Base-by-base conservation (phyloP, 2,888 invertebrate genomes). In the Platycheirus albimanus region DNA sequence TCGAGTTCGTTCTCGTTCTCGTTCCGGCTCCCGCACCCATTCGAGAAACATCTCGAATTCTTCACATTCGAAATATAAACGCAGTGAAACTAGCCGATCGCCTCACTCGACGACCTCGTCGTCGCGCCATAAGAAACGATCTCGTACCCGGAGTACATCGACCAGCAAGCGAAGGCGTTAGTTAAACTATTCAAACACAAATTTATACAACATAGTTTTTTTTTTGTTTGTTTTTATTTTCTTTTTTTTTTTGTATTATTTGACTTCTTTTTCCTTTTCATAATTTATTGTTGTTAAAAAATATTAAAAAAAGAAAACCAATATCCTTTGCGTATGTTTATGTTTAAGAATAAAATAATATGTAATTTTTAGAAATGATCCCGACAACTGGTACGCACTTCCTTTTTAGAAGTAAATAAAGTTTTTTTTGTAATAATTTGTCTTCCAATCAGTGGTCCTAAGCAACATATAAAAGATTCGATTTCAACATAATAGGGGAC, bases 31-130 rank as follows among this genome's bases (percentile, higher is more conserved):
- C 41, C 61, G 87, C 41, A 28, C 87, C 0, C 81, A 79, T 11
- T 87, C 87, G 19, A 85, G 78, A 77, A 45, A 85, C 52, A 49
- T 79, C 47, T 78, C 85, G 7, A 85, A 84, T 38, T 85, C 86
- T 30, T 85, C 85, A 43, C 78, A 84, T 58, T 64, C 85, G 13
- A 86, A 84, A 72, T 79, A 81, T 45, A 85, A 85, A 69, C 84
- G 77, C 24, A 85, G 71, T 11, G 72, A 85, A 71, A 71, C 86
- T 1, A 87, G 86, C 49, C 87, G 87, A 28, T 88, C 88, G 36
- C 85, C 85, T 10, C 84, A 58, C 15, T 85, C 85, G n/a, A 80
- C 74, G 4, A 80, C 84, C 0, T 84, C 85, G 0, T 72, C 85
- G 11, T 67, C 74, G 13, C 76, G 71, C 11, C 69, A 61, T 33